Conservation (phyloP, 2,888 invertebrate species). For the Scaptomyza tumidula region DNA sequence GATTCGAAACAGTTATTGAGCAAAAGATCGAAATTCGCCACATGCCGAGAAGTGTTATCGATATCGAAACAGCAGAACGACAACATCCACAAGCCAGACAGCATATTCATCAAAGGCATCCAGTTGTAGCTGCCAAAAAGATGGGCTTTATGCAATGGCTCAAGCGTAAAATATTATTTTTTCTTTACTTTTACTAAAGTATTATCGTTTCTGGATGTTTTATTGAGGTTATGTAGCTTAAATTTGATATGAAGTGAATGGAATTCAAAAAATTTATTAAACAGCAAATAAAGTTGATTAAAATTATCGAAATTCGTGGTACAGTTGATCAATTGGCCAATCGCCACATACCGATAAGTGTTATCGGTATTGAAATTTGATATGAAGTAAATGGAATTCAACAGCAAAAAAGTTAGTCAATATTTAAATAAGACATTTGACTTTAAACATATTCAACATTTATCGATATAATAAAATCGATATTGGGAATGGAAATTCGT, state of each 20-base stretch:
- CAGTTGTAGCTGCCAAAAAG: neutral
- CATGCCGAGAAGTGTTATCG: slow-evolving; percentile 11
- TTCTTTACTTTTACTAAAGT: slow-evolving; percentile 45
- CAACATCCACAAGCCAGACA: neutral
- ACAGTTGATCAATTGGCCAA: too few species aligned
- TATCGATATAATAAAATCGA: neutral
- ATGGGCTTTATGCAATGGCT: slow-evolving; percentile 50
- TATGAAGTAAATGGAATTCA: neutral
- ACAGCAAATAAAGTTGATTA: too few species aligned
- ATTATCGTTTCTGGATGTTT: neutral
- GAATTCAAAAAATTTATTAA: too few species aligned
- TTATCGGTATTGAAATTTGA: too few species aligned
- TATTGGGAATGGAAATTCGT: slow-evolving; percentile 19
- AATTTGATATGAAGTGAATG: slow-evolving; percentile 1
- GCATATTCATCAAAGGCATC: neutral
- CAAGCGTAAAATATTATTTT: slow-evolving; percentile 46
- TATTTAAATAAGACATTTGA: too few species aligned
- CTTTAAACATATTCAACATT: neutral
- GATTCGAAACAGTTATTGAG: neutral
- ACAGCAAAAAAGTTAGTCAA: too few species aligned
- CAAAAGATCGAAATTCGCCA: neutral
- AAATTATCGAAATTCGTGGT: too few species aligned
- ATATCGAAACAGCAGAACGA: slow-evolving; percentile 7
- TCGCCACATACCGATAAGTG: too few species aligned
- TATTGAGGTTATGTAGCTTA: neutral